Evolutionary conservation across 2,113 vertebrate species (phyloP), one percentile per base, ranked within the genome.

Genomic region (Phalacrocorax carbo): DNA sequence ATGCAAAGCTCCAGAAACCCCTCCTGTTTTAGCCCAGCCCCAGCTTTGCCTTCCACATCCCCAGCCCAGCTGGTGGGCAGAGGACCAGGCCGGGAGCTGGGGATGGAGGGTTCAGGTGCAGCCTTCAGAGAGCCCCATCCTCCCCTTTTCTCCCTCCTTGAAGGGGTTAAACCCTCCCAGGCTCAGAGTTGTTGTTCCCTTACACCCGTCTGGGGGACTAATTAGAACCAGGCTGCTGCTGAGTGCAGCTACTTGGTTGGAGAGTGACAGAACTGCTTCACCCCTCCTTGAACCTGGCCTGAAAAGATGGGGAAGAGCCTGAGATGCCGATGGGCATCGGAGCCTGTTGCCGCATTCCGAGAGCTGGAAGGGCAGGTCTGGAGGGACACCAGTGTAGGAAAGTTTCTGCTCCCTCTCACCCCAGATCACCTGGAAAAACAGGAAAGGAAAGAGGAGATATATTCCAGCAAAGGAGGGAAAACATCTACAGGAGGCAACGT

Each of bases 161-260:
- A 77, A 90, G 42, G 75, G 52, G 57, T 88, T 88, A 86, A 94
- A 42, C 44, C 36, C 46, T 68, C 49, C 49, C 34, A 26, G 65
- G 48, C 69, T 71, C 1, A 1, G 49, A 40, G 20, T 10, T 55
- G 27, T 18, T 52, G 29, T 73, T 69, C 27, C 16, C 19, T 88
- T 34, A 29, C 8, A 23, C 38, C 11, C 3, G 18, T 54, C 25
- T 34, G 6, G 38, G 52, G 20, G 34, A 54, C 72, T 65, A 82
- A 93, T 62, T 90, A 76, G 90, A 91, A 82, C 30, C 94, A 94
- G 81, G 58, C 14, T 81, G 76, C 49, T 85, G 58, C 82, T 57
- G 76, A 89, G 46, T 9, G 0, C 82, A 89, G 81, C 81, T 94
- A 30, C 79, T 80, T 54, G 29, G 23, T 57, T 38, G 88, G 90